Conservation (phyloP, 2,113 vertebrate genomes). For the Salvelinus alpinus region DNA sequence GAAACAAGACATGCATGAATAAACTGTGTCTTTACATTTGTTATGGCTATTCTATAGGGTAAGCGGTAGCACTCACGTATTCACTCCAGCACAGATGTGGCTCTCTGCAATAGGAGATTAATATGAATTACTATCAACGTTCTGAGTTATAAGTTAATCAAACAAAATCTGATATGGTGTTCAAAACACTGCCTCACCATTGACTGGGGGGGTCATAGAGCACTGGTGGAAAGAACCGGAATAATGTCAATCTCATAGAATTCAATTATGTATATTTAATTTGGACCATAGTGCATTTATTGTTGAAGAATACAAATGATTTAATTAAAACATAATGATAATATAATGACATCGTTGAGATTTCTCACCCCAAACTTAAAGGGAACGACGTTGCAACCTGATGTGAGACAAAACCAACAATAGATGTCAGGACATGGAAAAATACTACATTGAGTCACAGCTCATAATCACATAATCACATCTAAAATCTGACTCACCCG, state of each 20-base stretch:
- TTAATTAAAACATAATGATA: neutral
- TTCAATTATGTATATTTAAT: neutral
- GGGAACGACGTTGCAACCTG: neutral
- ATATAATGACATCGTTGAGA: neutral
- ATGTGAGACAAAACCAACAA: neutral
- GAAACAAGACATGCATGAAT: neutral
- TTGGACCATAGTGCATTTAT: neutral
- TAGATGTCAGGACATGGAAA: neutral
- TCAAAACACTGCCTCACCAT: slow-evolving; percentile 11
- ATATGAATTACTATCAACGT: neutral
- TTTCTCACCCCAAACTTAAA: neutral
- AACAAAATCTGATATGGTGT: neutral
- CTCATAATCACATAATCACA: neutral
- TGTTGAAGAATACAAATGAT: neutral
- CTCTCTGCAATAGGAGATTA: slow-evolving; percentile 5
- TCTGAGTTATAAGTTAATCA: neutral
- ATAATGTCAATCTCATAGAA: slow-evolving; percentile 2
- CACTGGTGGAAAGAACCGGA: slow-evolving; percentile 13
- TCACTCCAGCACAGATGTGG: slow-evolving; percentile 15
- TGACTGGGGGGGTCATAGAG: slow-evolving; percentile 7
- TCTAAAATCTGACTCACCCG: slow-evolving; percentile 13
- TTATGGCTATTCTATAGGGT: neutral
- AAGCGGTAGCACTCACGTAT: slow-evolving; percentile 13
- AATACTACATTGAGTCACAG: neutral
- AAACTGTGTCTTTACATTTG: neutral